Base-by-base conservation (phyloP, 1,140 invertebrate species). In the Goniozus legneri region DNA sequence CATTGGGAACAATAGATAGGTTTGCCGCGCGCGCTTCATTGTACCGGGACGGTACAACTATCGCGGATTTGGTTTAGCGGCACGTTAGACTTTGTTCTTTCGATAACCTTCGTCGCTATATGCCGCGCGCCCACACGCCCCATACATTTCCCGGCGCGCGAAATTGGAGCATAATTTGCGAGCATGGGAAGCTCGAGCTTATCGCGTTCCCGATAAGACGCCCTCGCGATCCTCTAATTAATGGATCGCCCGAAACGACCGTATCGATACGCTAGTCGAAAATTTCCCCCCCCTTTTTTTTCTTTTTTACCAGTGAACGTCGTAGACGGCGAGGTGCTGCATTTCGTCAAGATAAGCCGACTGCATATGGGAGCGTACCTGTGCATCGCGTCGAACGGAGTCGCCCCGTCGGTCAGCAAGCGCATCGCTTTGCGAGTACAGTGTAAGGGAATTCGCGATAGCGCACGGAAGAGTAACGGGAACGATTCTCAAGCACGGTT, bases 361-460 rank as follows among this genome's bases (percentile, higher is more conserved):
- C 79, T 94, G 14, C 91, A 95, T 63, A 95, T 95, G 91, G 91
- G 89, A 2, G 84, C 87, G 12, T 93, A 92, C 73, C 75, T 93
- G 31, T 93, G 90, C 65, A 90, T 94, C 38, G 91, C 89, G 10
- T 88, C 86, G 27, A 91, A 91, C 62, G 87, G 88, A 32, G 88
- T 94, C 2, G 88, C 89, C 24, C 90, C 91, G n/a, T 87, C 86
- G 12, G 89, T 91, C 54, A 91, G 88, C 71, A 91, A 89, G 62
- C 79, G 89, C 39, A 84, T 94, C 14, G 79, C 84, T 45, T 78
- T 94, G 24, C 85, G 87, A 73, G 90, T 93, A 16, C 89, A 93
- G 78, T 94, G 91, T 93, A 79, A 91, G 89, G 88, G 47, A 20
- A 21, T 32, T n/a, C n/a, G n/a, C n/a, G n/a, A n/a, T n/a, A n/a